Conservation (phyloP, 1,140 invertebrate genomes). For the Aphis craccivora region DNA sequence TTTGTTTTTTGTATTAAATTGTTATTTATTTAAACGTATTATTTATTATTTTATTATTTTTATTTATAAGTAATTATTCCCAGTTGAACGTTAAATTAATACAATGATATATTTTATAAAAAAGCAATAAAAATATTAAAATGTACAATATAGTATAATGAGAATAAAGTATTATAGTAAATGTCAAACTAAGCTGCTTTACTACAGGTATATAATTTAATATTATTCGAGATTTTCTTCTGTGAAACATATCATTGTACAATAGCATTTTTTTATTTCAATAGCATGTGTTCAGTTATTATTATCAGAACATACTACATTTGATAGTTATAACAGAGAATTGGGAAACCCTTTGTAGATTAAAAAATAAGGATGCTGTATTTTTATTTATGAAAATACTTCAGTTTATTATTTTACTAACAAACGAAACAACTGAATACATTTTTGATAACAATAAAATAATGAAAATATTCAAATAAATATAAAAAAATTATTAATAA, state of each 20-base stretch:
- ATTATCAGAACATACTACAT: background rate
- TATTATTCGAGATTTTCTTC: background rate
- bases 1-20: background rate
- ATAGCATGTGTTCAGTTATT: background rate
- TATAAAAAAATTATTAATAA: background rate
- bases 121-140: too few relatives aligned
- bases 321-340: background rate
- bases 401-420: background rate
- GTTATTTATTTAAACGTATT: background rate
- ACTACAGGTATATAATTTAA: background rate
- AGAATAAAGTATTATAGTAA: slow-evolving; percentile 1
- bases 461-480: background rate
- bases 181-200: background rate
- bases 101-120: too few relatives aligned
- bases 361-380: background rate
- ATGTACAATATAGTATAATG: background rate
- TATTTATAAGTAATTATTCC: too few relatives aligned
- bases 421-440: background rate
- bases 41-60: too few relatives aligned
- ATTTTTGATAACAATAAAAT: background rate
- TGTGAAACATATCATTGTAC: background rate
- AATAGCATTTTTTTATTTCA: background rate
- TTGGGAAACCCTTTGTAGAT: background rate
- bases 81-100: too few relatives aligned
- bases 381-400: background rate